These are phyloP conservation scores for Sebastes cheni DNA, from an alignment of 2,797 vertebrate genomes.

Conservation along the genomic window DNA sequence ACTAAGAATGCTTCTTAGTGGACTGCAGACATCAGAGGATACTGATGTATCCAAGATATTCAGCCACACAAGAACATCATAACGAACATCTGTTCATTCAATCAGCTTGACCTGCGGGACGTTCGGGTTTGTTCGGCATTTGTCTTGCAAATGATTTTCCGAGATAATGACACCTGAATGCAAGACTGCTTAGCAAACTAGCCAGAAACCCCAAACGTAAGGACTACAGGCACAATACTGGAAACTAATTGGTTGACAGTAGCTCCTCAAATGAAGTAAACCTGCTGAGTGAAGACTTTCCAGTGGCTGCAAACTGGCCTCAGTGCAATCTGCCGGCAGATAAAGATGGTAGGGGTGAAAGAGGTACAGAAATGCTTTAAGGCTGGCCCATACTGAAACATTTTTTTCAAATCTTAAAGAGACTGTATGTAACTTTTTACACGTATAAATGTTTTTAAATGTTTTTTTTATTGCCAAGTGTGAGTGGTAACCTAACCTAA, in stretches of 20 bases:
- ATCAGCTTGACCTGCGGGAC: background rate
- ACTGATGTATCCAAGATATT: background rate
- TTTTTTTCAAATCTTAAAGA: too few relatives aligned
- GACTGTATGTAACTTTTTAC: too few relatives aligned
- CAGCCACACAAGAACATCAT: background rate
- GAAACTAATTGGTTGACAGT: background rate
- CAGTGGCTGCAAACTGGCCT: background rate
- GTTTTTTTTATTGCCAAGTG: too few relatives aligned
- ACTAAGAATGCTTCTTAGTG: background rate
- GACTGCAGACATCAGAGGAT: background rate
- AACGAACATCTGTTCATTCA: conserved; percentile 6
- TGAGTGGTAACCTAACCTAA: too few relatives aligned
- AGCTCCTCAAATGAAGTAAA: background rate
- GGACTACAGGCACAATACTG: background rate
- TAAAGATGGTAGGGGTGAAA: background rate
- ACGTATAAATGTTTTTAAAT: too few relatives aligned
- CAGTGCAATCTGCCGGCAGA: background rate
- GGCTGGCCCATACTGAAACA: too few relatives aligned
- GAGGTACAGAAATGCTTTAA: background rate
- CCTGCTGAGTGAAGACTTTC: background rate
- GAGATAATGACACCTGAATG: background rate
- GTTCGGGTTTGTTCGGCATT: background rate
- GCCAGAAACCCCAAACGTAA: background rate
- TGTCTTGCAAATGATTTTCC: background rate
- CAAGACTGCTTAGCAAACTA: background rate